A percentile compares a stretch with the other conserved stretches of the same genome.
Evolutionary conservation across 2,113 vertebrate genomes (phyloP).

Genomic region (Phrynocephalus versicolor): DNA sequence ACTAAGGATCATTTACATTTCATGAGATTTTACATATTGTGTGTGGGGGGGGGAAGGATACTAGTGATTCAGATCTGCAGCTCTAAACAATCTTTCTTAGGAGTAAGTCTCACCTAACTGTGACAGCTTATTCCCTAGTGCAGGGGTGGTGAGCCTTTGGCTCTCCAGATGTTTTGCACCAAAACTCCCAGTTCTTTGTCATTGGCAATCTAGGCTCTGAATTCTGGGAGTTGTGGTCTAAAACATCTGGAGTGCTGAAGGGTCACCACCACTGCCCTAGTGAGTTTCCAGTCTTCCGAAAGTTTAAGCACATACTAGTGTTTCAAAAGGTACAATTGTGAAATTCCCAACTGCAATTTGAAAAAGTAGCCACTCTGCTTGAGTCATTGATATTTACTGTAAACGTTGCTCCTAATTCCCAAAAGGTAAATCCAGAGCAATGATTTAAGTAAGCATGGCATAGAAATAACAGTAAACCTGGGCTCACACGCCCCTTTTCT

Average conservation of each 20-base stretch:
- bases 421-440: neutral
- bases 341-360: neutral
- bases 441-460: neutral
- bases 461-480: neutral
- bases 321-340: neutral
- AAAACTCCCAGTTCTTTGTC: too few species aligned
- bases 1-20: neutral
- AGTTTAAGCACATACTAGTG: neutral
- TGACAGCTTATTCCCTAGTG: neutral
- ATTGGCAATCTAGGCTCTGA: too few species aligned
- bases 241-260: too few species aligned
- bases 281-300: neutral
- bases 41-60: neutral
- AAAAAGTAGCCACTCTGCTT: neutral
- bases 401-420: neutral
- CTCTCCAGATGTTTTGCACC: too few species aligned
- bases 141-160: too few species aligned
- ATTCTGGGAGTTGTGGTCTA: too few species aligned
- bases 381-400: neutral
- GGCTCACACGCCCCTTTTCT: too few species aligned
- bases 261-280: neutral
- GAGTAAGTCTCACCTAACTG: neutral
- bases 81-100: neutral
- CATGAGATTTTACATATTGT: neutral
- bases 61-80: neutral